Conservation (phyloP, 2,797 vertebrate species). For the Rhinichthys osculus region DNA sequence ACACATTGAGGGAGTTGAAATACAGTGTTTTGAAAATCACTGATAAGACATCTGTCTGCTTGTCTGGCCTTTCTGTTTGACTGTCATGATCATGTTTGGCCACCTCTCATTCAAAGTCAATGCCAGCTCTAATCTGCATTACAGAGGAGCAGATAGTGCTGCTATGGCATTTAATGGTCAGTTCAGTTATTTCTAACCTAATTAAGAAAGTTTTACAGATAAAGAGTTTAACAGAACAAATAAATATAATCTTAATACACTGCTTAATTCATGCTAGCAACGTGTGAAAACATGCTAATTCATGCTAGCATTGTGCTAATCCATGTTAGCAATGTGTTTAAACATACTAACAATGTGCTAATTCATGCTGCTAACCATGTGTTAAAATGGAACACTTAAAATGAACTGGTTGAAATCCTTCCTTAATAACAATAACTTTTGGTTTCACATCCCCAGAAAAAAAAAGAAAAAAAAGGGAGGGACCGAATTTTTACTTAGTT, state of each 20-base stretch:
- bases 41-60: slow-evolving; percentile 85
- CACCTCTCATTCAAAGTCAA: slow-evolving; percentile 72
- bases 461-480: too few relatives aligned
- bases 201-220: not conserved
- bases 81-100: slow-evolving; percentile 79
- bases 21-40: slow-evolving; percentile 78
- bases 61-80: slow-evolving; percentile 75
- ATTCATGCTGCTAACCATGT: too few relatives aligned
- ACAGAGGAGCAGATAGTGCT: slow-evolving; percentile 56
- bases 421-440: too few relatives aligned
- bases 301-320: too few relatives aligned
- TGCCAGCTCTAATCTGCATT: slow-evolving; percentile 59
- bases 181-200: not conserved
- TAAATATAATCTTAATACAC: not conserved
- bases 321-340: too few relatives aligned
- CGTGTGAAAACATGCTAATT: too few relatives aligned
- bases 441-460: too few relatives aligned
- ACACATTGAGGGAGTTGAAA: slow-evolving; percentile 80
- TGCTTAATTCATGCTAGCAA: not conserved
- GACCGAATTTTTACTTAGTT: too few relatives aligned
- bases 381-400: too few relatives aligned
- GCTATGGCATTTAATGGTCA: slow-evolving; percentile 33
- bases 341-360: too few relatives aligned
- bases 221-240: not conserved
- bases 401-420: too few relatives aligned